Conservation (phyloP, 1,140 invertebrate species). For the Brachionus sp. region DNA sequence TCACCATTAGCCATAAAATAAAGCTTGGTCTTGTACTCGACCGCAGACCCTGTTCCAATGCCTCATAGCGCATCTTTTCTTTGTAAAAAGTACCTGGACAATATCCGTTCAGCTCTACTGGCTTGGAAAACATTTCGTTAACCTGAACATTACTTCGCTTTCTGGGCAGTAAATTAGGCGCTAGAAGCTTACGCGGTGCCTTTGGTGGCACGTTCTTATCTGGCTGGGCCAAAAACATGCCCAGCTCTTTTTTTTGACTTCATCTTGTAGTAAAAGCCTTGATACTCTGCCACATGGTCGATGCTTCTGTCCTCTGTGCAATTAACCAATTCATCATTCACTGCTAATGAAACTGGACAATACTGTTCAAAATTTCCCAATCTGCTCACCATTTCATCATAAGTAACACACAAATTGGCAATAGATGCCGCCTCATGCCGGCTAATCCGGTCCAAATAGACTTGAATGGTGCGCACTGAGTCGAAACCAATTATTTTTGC, state of each 20-base stretch:
- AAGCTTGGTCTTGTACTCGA: conserved; percentile 55
- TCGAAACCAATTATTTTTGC: conserved; percentile 22
- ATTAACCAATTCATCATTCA: conserved; percentile 56
- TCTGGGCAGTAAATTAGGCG: conserved; percentile 52
- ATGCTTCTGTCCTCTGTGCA: conserved; percentile 53
- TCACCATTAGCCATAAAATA: conserved; percentile 56
- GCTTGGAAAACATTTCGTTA: conserved; percentile 49
- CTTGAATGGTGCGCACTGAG: neutral
- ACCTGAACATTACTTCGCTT: conserved; percentile 50
- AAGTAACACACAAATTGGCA: conserved; percentile 57
- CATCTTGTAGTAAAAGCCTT: conserved; percentile 51
- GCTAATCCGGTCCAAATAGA: conserved; percentile 32
- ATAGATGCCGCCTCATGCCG: conserved; percentile 54
- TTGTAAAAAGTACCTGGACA: conserved; percentile 59
- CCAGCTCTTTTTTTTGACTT: conserved; percentile 50
- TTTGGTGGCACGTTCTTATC: conserved; percentile 56
- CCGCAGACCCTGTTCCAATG: conserved; percentile 55
- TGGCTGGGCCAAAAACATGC: conserved; percentile 54
- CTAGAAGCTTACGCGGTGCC: conserved; percentile 54
- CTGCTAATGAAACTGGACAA: conserved; percentile 58
- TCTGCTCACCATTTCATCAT: conserved; percentile 54
- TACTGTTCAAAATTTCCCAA: conserved; percentile 58
- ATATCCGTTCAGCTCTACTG: conserved; percentile 55
- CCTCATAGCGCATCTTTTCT: conserved; percentile 56
- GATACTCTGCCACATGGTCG: conserved; percentile 57